Evolutionary conservation across 2,113 vertebrate genomes (phyloP).

Genomic region (Heterotis niloticus): DNA sequence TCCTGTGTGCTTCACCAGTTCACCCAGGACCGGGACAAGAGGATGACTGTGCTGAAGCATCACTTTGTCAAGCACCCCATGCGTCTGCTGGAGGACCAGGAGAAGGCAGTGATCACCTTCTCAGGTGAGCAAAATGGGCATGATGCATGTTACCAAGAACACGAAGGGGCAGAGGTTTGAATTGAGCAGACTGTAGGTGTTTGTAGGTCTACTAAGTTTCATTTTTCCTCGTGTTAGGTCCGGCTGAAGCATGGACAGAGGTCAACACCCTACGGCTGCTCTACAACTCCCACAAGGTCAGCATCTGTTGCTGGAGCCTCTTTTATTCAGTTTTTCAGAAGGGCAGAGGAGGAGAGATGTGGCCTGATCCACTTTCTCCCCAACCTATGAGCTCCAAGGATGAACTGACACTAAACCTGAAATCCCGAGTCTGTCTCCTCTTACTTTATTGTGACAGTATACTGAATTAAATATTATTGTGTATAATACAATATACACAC

Average conservation of each 20-base stretch:
- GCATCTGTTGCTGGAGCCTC: neutral
- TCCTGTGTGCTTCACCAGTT: conserved; percentile 66
- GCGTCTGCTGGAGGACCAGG: conserved; percentile 67
- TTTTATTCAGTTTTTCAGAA: neutral
- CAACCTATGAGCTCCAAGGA: no score
- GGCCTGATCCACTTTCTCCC: no score
- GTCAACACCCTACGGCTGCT: conserved; percentile 81
- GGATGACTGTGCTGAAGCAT: conserved; percentile 76
- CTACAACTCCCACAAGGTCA: conserved; percentile 79
- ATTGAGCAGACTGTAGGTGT: neutral
- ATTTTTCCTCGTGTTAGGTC: conserved; percentile 52
- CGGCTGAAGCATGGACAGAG: conserved; percentile 73
- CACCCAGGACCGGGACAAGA: conserved; percentile 74
- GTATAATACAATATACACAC: no score
- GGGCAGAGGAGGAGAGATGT: no score
- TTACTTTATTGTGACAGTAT: no score
- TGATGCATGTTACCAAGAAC: neutral
- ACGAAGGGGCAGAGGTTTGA: neutral
- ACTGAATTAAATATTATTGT: no score
- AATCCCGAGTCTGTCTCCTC: no score
- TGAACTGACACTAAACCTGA: no score
- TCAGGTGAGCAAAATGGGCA: conserved; percentile 64
- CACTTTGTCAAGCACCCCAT: conserved; percentile 90
- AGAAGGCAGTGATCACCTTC: conserved; percentile 60
- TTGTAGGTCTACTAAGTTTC: neutral